Percentiles rank a stretch among this genome's conserved stretches.
Evolutionary conservation across 2,888 invertebrate species (phyloP).

Genomic region (Catocala nupta): DNA sequence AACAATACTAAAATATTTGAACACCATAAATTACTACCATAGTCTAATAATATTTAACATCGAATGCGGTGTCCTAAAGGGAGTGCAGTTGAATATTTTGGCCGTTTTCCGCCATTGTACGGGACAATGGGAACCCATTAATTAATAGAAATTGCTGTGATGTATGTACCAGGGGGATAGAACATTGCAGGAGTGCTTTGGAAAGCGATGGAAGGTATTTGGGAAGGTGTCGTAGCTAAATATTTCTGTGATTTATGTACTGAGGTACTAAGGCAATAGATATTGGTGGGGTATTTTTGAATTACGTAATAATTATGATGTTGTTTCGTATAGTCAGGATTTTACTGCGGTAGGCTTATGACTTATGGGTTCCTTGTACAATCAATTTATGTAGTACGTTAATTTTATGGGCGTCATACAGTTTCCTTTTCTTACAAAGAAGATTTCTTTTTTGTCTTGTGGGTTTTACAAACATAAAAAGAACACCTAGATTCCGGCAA

Average conservation of each 20-base stretch:
- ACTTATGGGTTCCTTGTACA: too few relatives aligned
- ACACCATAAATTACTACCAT: neutral
- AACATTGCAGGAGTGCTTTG: constrained; percentile 4
- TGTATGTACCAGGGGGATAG: constrained; percentile 25
- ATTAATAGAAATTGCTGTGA: constrained; percentile 24
- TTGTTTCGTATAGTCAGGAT: too few relatives aligned
- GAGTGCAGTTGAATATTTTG: constrained; percentile 10
- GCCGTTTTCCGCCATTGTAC: constrained; percentile 15
- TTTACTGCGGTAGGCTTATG: neutral
- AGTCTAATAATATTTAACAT: neutral
- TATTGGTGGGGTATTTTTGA: too few relatives aligned
- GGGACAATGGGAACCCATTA: constrained; percentile 20
- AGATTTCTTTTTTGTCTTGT: too few relatives aligned
- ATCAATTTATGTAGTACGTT: too few relatives aligned
- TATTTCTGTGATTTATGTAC: too few relatives aligned
- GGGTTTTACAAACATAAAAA: too few relatives aligned
- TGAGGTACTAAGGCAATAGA: too few relatives aligned
- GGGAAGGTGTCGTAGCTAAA: neutral
- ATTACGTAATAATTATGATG: too few relatives aligned
- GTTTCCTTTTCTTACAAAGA: too few relatives aligned
- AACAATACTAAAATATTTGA: neutral
- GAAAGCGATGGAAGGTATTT: constrained; percentile 3
- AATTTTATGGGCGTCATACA: too few relatives aligned
- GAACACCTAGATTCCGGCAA: too few relatives aligned
- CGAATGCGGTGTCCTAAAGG: constrained; percentile 3